Conservation (phyloP, 2,797 vertebrate genomes). For the Gymnothorax reevesii region DNA sequence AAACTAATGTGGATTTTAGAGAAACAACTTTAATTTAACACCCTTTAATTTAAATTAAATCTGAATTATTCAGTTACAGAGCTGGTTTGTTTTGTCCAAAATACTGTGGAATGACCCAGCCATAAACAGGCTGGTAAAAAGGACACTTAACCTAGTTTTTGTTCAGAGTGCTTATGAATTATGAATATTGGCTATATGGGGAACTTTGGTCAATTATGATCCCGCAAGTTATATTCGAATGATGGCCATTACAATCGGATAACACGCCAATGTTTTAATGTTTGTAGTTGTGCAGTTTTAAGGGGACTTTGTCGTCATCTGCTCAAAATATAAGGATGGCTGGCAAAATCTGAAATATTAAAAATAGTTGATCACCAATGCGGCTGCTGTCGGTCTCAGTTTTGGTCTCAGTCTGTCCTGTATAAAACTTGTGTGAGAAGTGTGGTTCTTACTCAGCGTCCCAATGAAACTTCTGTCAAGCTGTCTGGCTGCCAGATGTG, state of each 20-base stretch:
- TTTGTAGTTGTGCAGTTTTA: not conserved
- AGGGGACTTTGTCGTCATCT: not conserved
- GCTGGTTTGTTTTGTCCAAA: too few species aligned
- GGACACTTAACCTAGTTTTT: not conserved
- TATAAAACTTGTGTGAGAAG: constrained; percentile 34
- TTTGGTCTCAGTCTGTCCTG: constrained; percentile 1
- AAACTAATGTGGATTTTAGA: too few species aligned
- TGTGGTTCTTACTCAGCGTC: constrained; percentile 51
- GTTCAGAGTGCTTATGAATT: not conserved
- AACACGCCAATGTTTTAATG: not conserved
- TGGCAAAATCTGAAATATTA: not conserved
- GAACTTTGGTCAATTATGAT: too few species aligned
- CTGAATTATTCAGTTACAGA: too few species aligned
- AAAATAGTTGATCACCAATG: not conserved
- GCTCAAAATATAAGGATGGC: not conserved
- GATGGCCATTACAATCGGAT: not conserved
- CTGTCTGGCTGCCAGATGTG: constrained; percentile 75
- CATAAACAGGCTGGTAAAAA: too few species aligned
- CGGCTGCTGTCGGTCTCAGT: not conserved
- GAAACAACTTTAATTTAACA: too few species aligned
- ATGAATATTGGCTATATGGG: too few species aligned
- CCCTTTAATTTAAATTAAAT: too few species aligned
- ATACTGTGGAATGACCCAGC: too few species aligned
- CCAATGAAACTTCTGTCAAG: constrained; percentile 49
- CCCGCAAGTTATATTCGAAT: not conserved